Evolutionary conservation across 1,140 invertebrate genomes (phyloP), one percentile per base, ranked within the genome.

Genomic region (Pachyrhynchus sulphureomaculatus): DNA sequence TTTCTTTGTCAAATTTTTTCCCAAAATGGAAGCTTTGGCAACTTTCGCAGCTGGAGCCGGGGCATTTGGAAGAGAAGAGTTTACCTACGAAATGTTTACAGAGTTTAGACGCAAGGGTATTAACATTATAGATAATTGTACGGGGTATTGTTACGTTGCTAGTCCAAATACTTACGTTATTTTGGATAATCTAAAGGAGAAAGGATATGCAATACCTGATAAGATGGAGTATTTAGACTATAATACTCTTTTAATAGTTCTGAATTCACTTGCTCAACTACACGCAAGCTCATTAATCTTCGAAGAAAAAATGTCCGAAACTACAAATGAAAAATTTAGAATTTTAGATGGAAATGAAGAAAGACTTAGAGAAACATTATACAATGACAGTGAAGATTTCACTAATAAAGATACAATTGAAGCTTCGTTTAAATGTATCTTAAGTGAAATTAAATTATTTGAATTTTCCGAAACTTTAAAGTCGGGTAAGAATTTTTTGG

Each of bases 201-300:
- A 66, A 26, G 70, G 70, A 2, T 79, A 73, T 26, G 20, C 64
- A 8, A 64, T 39, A 17, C 21, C 56, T 3, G 37, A 53, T 13
- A 39, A 70, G 42, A 56, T 73, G 10, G 56, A 76, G 9, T 62
- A 73, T 9, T 69, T 77, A 23, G 63, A 55, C 24, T 66, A 53
- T 32, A 54, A 72, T 1, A 52, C 68, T 1, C 44, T 76, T 61
- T 4, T 73, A 10, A 70, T 67, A 32, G 60, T 79, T 21, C 53
- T 57, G 13, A 32, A 65, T 10, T 33, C 42, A 15, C 18, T 79
- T 13, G 76, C 78, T 4, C 70, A 67, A 45, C 44, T 78, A 0
- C 78, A 80, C 29, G 73, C 73, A 0, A 56, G 68, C 6, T 75
- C 69, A n/a, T 9, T 80, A 1, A 45, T 75, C 1, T 74, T 71